Conservation (phyloP, 2,888 invertebrate genomes). For the Polymixis lichenea region DNA sequence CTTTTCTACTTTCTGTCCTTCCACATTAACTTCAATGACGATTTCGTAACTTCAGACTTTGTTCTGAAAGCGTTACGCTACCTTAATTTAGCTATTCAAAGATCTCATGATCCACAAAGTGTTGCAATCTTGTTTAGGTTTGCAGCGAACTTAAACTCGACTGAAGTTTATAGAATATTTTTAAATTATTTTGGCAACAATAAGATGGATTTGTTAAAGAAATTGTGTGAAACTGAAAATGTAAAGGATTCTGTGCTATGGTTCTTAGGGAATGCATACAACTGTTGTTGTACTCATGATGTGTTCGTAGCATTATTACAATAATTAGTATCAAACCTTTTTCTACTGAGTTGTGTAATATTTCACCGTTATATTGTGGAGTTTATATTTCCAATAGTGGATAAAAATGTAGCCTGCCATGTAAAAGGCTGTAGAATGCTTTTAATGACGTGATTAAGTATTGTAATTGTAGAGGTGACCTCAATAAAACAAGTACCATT, state of each 20-base stretch:
- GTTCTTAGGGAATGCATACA: conserved; percentile 82
- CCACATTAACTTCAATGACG: conserved; percentile 72
- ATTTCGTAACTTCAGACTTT: conserved; percentile 64
- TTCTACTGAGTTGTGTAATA: conserved; percentile 16
- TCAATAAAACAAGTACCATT: conserved; percentile 64
- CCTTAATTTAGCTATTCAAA: conserved; percentile 64
- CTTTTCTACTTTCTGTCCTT: conserved; percentile 82
- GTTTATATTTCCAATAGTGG: not conserved
- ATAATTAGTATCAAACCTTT: conserved; percentile 8
- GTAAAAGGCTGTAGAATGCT: conserved; percentile 40
- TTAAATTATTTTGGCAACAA: conserved; percentile 68
- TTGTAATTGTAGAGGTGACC: not conserved
- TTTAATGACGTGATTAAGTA: conserved; percentile 31
- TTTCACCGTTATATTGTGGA: conserved; percentile 16
- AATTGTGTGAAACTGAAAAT: conserved; percentile 65
- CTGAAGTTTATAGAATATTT: conserved; percentile 63
- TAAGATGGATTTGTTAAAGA: conserved; percentile 62
- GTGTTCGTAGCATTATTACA: conserved; percentile 67
- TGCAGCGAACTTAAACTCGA: conserved; percentile 77
- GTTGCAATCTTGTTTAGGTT: conserved; percentile 75
- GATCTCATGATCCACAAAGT: conserved; percentile 64
- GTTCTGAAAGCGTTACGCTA: conserved; percentile 68
- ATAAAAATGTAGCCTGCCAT: conserved; percentile 4
- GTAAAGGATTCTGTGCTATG: conserved; percentile 74
- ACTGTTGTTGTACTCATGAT: conserved; percentile 67